These are phyloP conservation scores for Lindbergichthys nudifrons DNA, from an alignment of 2,797 vertebrate genomes.

Conservation along the genomic window DNA sequence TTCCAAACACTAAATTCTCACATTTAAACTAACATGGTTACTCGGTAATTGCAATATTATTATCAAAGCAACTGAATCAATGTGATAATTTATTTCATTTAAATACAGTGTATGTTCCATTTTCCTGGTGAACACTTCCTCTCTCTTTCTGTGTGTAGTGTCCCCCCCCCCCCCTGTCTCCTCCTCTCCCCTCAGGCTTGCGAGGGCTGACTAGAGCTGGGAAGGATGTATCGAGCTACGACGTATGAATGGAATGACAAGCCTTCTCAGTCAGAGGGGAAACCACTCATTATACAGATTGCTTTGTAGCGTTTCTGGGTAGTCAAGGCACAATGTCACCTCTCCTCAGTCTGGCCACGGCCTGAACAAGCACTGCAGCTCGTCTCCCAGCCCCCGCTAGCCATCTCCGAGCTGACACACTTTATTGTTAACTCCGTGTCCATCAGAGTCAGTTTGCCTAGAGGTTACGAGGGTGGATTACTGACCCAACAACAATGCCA, in stretches of 20 bases:
- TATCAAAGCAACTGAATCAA: slow-evolving; percentile 50
- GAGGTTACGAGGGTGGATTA: slow-evolving; percentile 57
- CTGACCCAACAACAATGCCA: slow-evolving; percentile 56
- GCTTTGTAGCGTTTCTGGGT: slow-evolving; percentile 71
- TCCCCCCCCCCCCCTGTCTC: slow-evolving; percentile 56
- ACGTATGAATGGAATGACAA: slow-evolving; percentile 70
- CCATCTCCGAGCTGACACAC: slow-evolving; percentile 45
- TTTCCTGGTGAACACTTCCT: slow-evolving; percentile 46
- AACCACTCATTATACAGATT: slow-evolving; percentile 83
- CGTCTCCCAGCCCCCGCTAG: slow-evolving; percentile 7
- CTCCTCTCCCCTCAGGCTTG: slow-evolving; percentile 54
- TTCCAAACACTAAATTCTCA: slow-evolving; percentile 33
- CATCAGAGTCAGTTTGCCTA: slow-evolving; percentile 48
- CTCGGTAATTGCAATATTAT: slow-evolving; percentile 42
- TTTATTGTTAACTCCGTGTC: slow-evolving; percentile 49
- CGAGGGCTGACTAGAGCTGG: slow-evolving; percentile 41
- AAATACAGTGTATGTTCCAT: slow-evolving; percentile 27
- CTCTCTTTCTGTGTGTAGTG: slow-evolving; percentile 57
- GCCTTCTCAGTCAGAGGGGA: slow-evolving; percentile 70
- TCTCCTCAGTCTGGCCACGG: slow-evolving; percentile 64
- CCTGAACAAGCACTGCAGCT: slow-evolving; percentile 35
- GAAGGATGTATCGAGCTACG: slow-evolving; percentile 66
- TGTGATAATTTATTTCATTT: slow-evolving; percentile 42
- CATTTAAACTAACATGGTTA: slow-evolving; percentile 43
- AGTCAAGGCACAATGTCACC: slow-evolving; percentile 75